These are phyloP conservation scores for Smutsia temminckii DNA, from an alignment of 2,797 vertebrate genomes.

Conservation along the genomic window DNA sequence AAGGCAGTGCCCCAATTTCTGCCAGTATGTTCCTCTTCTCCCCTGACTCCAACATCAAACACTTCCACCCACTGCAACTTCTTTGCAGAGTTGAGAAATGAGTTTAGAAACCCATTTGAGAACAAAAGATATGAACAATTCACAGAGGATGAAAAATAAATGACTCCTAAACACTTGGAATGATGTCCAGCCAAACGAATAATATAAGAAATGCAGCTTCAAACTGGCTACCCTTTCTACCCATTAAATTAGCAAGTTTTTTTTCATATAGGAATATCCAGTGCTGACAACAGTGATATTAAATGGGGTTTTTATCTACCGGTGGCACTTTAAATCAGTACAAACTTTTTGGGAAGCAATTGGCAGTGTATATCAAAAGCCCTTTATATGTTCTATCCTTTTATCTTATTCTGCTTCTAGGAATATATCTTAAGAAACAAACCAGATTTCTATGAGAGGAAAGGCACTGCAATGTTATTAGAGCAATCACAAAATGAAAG, in stretches of 20 bases:
- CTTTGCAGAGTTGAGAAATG: neutral
- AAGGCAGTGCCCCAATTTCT: neutral
- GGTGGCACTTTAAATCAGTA: neutral
- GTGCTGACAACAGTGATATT: neutral
- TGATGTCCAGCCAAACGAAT: neutral
- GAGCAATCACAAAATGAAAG: neutral
- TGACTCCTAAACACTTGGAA: slow-evolving; percentile 20
- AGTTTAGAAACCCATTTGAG: neutral
- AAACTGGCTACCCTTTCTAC: slow-evolving; percentile 10
- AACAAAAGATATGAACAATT: slow-evolving; percentile 54
- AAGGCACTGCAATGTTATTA: neutral
- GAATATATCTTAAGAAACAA: neutral
- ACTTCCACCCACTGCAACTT: neutral
- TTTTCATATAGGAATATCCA: neutral
- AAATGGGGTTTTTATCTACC: neutral
- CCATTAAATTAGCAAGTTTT: neutral
- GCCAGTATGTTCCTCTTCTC: neutral
- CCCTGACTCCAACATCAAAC: neutral
- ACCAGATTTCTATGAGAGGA: neutral
- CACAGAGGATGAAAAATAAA: slow-evolving; percentile 20
- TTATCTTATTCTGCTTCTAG: neutral
- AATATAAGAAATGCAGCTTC: slow-evolving; percentile 49
- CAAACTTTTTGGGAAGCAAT: neutral
- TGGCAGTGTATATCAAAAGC: neutral
- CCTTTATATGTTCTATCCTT: neutral